These are phyloP conservation scores for Ceratosolen solmsi DNA, from an alignment of 1,140 invertebrate genomes.

Conservation along the genomic window DNA sequence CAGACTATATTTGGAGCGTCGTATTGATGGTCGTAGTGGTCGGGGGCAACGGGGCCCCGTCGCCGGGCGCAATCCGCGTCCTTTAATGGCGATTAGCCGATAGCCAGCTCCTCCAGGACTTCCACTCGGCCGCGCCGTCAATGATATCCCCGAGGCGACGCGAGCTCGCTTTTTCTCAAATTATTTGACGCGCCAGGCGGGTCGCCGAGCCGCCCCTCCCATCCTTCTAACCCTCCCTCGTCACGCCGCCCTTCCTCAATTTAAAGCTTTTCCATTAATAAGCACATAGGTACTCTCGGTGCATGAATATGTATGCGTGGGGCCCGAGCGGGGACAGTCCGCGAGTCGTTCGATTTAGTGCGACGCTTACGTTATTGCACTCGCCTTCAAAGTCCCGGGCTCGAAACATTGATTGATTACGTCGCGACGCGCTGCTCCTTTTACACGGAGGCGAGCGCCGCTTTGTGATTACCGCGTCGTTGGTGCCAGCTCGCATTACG, in stretches of 20 bases:
- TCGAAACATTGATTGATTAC: not conserved
- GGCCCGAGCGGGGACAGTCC: not conserved
- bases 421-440: not conserved
- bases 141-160: not conserved
- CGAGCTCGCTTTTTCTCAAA: slow-evolving; percentile 2
- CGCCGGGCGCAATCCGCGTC: too few species aligned
- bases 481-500: not conserved
- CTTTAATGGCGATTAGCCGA: slow-evolving; percentile 40
- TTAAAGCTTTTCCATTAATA: not conserved
- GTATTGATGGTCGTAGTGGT: slow-evolving; percentile 36
- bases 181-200: not conserved
- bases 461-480: not conserved
- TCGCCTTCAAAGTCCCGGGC: not conserved
- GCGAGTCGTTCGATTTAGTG: not conserved
- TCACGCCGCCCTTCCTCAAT: not conserved
- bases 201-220: not conserved
- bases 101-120: slow-evolving; percentile 18
- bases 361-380: not conserved
- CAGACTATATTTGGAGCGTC: slow-evolving; percentile 44
- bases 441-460: not conserved
- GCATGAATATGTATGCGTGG: not conserved
- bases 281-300: not conserved
- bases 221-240: not conserved
- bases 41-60: not conserved
- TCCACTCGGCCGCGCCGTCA: not conserved